phyloP scores from a whole-genome alignment of 2,888 invertebrate genomes.

The Drosophila affinis region DNA sequence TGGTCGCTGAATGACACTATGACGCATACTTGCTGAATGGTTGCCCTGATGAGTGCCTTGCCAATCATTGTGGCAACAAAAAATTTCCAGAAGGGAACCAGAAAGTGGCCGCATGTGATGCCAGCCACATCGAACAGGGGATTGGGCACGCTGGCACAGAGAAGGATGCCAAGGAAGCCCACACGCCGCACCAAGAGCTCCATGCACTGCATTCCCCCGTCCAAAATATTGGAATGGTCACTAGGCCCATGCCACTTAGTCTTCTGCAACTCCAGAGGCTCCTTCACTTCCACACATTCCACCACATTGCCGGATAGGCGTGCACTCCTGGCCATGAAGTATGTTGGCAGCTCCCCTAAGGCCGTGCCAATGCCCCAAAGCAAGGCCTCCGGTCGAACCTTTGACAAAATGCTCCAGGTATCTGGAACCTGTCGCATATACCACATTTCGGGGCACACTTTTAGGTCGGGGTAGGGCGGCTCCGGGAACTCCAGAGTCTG shows the following conservation, averaged over 20 bases:
- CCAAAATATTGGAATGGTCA: conserved; percentile 86
- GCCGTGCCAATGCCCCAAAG: conserved; percentile 99
- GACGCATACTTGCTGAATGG: conserved; percentile 97
- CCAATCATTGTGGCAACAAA: conserved; percentile 99
- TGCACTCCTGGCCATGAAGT: conserved; percentile 99
- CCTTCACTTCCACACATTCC: conserved; percentile 79
- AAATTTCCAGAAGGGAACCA: conserved; percentile 99
- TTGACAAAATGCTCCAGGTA: conserved; percentile 96
- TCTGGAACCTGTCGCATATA: conserved; percentile 88
- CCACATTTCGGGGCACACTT: conserved; percentile 92
- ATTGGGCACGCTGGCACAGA: conserved; percentile 98
- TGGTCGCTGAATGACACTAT: conserved; percentile 97
- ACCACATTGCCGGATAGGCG: conserved; percentile 87
- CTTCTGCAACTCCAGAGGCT: conserved; percentile 83
- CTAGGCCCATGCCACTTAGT: conserved; percentile 85
- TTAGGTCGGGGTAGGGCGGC: conserved; percentile 99
- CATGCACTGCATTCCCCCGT: conserved; percentile 91
- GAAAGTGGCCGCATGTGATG: conserved; percentile 98
- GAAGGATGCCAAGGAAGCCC: conserved; percentile 97
- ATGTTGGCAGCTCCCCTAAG: conserved; percentile 98
- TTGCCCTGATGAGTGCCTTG: conserved; percentile 98
- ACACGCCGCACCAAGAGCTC: conserved; percentile 95
- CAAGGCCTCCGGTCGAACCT: conserved; percentile 96
- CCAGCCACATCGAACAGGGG: conserved; percentile 99
- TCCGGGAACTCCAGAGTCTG: conserved; percentile 96